Conservation (phyloP, 2,888 invertebrate species). For the Meiosimyza platycephala region DNA sequence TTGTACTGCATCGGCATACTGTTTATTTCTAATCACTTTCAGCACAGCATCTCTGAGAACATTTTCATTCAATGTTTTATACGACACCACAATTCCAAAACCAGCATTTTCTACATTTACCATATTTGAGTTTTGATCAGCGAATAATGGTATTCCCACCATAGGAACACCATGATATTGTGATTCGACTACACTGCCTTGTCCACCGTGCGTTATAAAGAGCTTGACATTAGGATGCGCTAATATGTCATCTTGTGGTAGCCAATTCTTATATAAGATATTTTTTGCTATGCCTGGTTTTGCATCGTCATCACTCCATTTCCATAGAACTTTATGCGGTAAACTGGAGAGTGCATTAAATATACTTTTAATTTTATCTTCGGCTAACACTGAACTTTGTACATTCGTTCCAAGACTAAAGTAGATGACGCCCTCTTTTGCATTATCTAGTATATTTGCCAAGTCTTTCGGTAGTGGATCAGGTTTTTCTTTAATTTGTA, state of each 20-base stretch:
- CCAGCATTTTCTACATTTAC: slow-evolving; percentile 78
- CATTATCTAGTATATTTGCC: slow-evolving; percentile 50
- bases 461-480: slow-evolving; percentile 53
- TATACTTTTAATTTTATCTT: slow-evolving; percentile 66
- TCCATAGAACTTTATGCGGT: slow-evolving; percentile 74
- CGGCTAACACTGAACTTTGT: slow-evolving; percentile 44
- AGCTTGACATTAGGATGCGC: slow-evolving; percentile 77
- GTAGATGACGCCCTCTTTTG: slow-evolving; percentile 48
- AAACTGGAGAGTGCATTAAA: slow-evolving; percentile 71
- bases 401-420: slow-evolving; percentile 65
- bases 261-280: slow-evolving; percentile 63
- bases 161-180: slow-evolving; percentile 83
- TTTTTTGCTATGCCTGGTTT: slow-evolving; percentile 59
- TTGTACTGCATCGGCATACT: slow-evolving; percentile 59
- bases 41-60: slow-evolving; percentile 45
- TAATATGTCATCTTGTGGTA: slow-evolving; percentile 78
- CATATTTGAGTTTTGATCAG: slow-evolving; percentile 82
- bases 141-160: slow-evolving; percentile 80
- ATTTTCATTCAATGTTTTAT: slow-evolving; percentile 44
- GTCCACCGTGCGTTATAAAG: slow-evolving; percentile 68
- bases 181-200: slow-evolving; percentile 81
- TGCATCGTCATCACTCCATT: slow-evolving; percentile 72
- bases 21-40: slow-evolving; percentile 52
- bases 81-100: slow-evolving; percentile 49
- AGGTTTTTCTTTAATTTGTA: slow-evolving; percentile 56